A percentile compares a stretch with the other conserved stretches of the same genome.
These are phyloP conservation scores for Lasioglossum villosulum DNA, from an alignment of 2,888 invertebrate species.

Conservation along the genomic window DNA sequence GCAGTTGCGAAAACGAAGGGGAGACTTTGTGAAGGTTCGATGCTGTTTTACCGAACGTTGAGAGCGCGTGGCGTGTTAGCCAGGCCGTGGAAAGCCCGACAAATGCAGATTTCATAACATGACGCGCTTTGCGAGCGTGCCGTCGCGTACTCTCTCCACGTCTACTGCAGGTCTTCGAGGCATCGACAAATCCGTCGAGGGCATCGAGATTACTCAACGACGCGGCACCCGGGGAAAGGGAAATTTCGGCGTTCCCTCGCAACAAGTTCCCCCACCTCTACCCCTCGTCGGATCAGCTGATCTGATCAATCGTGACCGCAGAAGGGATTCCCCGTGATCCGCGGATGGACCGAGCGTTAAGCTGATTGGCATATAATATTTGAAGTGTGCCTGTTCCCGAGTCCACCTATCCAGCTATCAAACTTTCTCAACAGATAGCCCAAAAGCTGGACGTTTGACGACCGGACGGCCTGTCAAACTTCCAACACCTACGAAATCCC, in stretches of 20 bases:
- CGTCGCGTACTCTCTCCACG: constrained; percentile 16
- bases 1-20: background rate
- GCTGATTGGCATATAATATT: background rate
- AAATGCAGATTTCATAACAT: constrained; percentile 64
- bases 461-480: background rate
- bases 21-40: background rate
- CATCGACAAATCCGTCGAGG: constrained; percentile 19
- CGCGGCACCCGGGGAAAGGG: background rate
- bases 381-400: background rate
- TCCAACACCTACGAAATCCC: background rate
- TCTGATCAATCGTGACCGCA: background rate
- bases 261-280: constrained; percentile 1
- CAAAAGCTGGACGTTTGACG: background rate
- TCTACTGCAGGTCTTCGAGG: constrained; percentile 57
- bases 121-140: constrained; percentile 46
- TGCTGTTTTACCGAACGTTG: background rate
- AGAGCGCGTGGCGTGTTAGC: background rate
- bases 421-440: constrained; percentile 34
- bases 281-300: background rate
- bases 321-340: too few species aligned
- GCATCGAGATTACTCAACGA: background rate
- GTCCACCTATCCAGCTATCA: background rate
- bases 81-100: constrained; percentile 50
- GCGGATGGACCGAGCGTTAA: background rate
- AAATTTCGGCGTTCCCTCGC: constrained; percentile 36